A percentile compares a stretch with the other conserved stretches of the same genome.
Conservation (phyloP, 2,113 vertebrate species). For the Eurystomus gularis region DNA sequence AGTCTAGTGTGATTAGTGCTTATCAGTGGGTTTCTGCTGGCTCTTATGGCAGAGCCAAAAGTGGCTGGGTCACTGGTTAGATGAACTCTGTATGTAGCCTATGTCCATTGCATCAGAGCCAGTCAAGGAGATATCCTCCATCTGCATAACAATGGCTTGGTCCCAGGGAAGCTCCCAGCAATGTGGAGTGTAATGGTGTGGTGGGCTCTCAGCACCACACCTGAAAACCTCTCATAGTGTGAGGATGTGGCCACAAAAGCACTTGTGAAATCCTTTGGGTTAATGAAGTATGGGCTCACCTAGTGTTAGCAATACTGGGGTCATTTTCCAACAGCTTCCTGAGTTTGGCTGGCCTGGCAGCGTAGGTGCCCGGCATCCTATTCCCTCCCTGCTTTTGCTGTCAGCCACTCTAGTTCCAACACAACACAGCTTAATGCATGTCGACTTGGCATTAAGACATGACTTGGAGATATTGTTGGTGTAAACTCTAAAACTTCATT, state of each 20-base stretch:
- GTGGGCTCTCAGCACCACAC: neutral
- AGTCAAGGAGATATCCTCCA: neutral
- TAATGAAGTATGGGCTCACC: neutral
- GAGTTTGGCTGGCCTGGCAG: neutral
- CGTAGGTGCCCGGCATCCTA: no score
- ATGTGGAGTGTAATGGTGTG: neutral
- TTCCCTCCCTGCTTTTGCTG: neutral
- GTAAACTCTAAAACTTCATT: neutral
- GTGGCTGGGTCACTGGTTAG: neutral
- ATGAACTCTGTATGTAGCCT: neutral
- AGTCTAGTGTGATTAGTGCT: neutral
- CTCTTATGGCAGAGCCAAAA: neutral
- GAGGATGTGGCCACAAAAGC: neutral
- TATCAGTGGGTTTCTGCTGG: neutral
- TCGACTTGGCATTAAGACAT: neutral
- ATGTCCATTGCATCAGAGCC: neutral
- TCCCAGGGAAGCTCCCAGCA: neutral
- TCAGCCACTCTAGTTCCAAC: neutral
- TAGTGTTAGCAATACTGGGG: neutral
- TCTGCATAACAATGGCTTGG: neutral
- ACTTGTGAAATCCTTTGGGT: neutral
- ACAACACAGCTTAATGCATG: neutral
- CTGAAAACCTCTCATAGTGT: neutral
- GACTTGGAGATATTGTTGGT: neutral
- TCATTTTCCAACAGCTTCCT: neutral